Evolutionary conservation across 2,113 vertebrate species (phyloP).

Genomic region (Nibea albiflora): DNA sequence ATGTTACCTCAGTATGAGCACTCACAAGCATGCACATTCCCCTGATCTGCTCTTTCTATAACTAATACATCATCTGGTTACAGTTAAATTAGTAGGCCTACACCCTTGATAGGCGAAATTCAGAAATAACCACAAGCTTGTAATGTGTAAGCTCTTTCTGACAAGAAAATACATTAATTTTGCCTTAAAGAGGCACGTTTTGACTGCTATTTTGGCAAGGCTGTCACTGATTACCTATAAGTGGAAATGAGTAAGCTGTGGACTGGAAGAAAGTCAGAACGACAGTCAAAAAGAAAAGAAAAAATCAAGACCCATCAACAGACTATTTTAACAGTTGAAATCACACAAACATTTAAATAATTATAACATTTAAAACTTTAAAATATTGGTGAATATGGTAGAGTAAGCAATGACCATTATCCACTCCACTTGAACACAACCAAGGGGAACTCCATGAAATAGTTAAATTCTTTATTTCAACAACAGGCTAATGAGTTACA

Average conservation of each 20-base stretch:
- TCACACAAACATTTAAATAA: too few species aligned
- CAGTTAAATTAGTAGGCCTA: neutral
- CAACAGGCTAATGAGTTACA: slow-evolving; percentile 1
- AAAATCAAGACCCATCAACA: neutral
- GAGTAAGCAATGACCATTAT: neutral
- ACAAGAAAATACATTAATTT: slow-evolving; percentile 17
- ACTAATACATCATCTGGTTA: neutral
- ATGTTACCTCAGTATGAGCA: neutral
- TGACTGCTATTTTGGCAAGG: slow-evolving; percentile 32
- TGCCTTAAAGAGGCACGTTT: neutral
- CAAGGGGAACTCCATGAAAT: neutral
- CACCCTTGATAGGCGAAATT: neutral
- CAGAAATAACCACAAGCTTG: neutral
- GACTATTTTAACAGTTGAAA: too few species aligned
- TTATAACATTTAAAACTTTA: too few species aligned
- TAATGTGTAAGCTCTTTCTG: neutral
- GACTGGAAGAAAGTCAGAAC: slow-evolving; percentile 9
- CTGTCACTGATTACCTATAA: slow-evolving; percentile 35
- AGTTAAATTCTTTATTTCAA: neutral
- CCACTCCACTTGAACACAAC: neutral
- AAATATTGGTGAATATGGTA: neutral
- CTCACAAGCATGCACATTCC: neutral
- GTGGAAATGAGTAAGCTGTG: slow-evolving; percentile 37
- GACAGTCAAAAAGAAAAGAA: neutral
- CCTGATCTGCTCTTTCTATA: neutral